Evolutionary conservation across 2,797 vertebrate species (phyloP).

Genomic region (Brotula barbata): DNA sequence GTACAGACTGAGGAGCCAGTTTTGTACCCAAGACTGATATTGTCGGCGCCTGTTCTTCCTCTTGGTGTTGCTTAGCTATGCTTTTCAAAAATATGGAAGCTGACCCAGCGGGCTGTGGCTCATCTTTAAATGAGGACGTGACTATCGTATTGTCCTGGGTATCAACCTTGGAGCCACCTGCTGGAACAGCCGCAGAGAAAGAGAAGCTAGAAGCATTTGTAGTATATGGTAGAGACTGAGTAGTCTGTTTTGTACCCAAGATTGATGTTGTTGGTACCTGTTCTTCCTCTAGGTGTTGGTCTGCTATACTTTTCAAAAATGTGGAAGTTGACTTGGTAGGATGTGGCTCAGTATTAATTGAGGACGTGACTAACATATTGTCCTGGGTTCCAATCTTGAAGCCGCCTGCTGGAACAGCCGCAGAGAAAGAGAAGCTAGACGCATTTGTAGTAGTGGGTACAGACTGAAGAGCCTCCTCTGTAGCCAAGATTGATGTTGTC

Average conservation of each 20-base stretch:
- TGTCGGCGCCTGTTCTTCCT: slow-evolving; percentile 69
- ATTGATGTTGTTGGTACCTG: slow-evolving; percentile 32
- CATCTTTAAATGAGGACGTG: slow-evolving; percentile 36
- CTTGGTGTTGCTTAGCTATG: slow-evolving; percentile 80
- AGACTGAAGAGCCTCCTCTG: slow-evolving; percentile 19
- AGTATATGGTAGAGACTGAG: no score
- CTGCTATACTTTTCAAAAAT: slow-evolving; percentile 79
- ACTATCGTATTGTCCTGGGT: slow-evolving; percentile 30
- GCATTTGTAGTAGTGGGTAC: no score
- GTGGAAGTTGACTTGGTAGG: slow-evolving; percentile 69
- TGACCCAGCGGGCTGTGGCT: slow-evolving; percentile 54
- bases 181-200: no score
- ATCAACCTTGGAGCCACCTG: no score
- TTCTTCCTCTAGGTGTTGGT: slow-evolving; percentile 82
- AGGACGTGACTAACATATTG: slow-evolving; percentile 39
- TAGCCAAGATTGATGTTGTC: slow-evolving; percentile 13
- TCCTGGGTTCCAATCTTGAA: no score
- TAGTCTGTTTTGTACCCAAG: slow-evolving; percentile 25
- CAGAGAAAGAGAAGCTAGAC: no score
- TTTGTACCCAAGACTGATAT: slow-evolving; percentile 16
- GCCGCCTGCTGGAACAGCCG: no score
- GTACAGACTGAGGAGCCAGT: slow-evolving; percentile 16
- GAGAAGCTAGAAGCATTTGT: no score
- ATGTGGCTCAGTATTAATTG: slow-evolving; percentile 31
- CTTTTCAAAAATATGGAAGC: slow-evolving; percentile 78